phyloP scores from a whole-genome alignment of 2,113 vertebrate species.

The Dipodomys ordii region DNA sequence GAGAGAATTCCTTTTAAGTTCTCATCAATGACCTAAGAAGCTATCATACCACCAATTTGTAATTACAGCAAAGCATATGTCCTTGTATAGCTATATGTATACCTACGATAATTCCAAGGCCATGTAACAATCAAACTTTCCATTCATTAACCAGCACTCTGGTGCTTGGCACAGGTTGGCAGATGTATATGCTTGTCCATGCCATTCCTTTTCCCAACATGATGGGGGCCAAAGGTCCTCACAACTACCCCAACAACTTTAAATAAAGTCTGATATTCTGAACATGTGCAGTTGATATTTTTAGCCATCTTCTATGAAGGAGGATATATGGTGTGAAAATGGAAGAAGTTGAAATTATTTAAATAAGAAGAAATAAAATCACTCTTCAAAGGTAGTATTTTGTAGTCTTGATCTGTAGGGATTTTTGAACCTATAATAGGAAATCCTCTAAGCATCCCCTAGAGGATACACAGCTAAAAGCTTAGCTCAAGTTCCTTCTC shows the following conservation, averaged over 20 bases:
- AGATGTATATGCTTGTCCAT: neutral
- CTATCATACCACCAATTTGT: neutral
- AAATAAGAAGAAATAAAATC: neutral
- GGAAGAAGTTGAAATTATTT: neutral
- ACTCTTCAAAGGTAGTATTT: neutral
- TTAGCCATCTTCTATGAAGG: neutral
- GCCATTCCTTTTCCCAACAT: too few species aligned
- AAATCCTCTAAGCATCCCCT: too few species aligned
- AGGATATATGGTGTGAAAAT: neutral
- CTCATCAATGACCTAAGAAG: neutral
- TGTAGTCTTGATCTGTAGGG: too few species aligned
- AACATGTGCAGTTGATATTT: neutral
- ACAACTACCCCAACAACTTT: neutral
- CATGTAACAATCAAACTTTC: neutral
- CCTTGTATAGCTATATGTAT: neutral
- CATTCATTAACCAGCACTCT: rapidly evolving
- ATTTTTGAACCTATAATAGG: neutral
- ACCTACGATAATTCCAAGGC: neutral
- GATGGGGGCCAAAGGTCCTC: rapidly evolving
- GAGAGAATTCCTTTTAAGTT: rapidly evolving
- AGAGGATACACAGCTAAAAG: too few species aligned
- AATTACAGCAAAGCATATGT: too few species aligned
- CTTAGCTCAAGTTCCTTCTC: too few species aligned
- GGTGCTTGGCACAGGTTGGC: neutral
- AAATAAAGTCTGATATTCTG: too few species aligned